A percentile compares a stretch with the other conserved stretches of the same genome.
Conservation (phyloP, 1,140 invertebrate genomes). For the Drosophila parvula region DNA sequence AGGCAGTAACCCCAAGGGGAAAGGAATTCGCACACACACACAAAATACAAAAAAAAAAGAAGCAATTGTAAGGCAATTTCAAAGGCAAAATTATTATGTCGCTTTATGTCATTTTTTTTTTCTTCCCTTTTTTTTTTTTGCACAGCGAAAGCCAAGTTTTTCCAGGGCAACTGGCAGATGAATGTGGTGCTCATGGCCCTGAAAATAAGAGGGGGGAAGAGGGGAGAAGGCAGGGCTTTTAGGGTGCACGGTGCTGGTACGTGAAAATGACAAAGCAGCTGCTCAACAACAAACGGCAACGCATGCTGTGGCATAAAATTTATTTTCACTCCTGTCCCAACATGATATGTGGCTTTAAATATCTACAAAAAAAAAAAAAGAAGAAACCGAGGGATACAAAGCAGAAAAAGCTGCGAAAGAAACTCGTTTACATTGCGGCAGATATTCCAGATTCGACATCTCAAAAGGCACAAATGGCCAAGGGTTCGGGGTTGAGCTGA, state of each 20-base stretch:
- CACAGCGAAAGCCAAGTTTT: constrained; percentile 42
- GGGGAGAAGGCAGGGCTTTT: constrained; percentile 9
- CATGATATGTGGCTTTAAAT: constrained; percentile 78
- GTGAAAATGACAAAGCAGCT: constrained; percentile 80
- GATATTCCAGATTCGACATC: constrained; percentile 63
- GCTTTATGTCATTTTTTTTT: constrained; percentile 78
- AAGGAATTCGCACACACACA: constrained; percentile 41
- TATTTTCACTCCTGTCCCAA: constrained; percentile 60
- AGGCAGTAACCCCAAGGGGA: constrained; percentile 10
- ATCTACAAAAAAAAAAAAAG: constrained; percentile 18
- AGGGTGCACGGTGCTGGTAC: constrained; percentile 38
- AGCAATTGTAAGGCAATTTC: constrained; percentile 82
- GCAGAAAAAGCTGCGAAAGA: constrained; percentile 16
- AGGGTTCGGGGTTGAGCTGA: constrained; percentile 8
- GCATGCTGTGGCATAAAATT: constrained; percentile 75
- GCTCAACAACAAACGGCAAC: constrained; percentile 67
- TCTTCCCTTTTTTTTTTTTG: constrained; percentile 4
- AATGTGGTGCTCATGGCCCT: constrained; percentile 47
- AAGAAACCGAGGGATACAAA: constrained; percentile 14
- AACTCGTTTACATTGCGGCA: constrained; percentile 58
- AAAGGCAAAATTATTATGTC: constrained; percentile 81
- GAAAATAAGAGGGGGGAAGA: constrained; percentile 13
- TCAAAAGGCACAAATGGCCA: constrained; percentile 35
- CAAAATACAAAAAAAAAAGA: constrained; percentile 35
- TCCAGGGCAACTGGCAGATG: constrained; percentile 53